These are phyloP conservation scores for Synanthedon formicaeformis DNA, from an alignment of 2,888 invertebrate species.

Conservation along the genomic window DNA sequence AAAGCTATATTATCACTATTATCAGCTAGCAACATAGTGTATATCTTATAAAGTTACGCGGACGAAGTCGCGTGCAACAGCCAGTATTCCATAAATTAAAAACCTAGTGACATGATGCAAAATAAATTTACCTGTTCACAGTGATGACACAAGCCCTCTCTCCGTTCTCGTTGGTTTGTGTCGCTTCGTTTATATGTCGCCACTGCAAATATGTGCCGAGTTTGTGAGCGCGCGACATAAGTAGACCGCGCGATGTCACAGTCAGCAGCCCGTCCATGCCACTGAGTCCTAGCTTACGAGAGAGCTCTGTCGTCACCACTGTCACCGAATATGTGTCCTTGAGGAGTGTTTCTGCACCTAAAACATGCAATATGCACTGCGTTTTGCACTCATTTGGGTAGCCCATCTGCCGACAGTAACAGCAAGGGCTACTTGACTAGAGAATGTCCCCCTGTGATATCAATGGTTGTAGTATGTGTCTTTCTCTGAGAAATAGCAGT, in stretches of 20 bases:
- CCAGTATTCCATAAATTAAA: too few species aligned
- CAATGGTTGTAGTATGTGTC: too few species aligned
- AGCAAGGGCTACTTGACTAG: too few species aligned
- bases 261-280: constrained; percentile 71
- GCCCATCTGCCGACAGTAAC: too few species aligned
- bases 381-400: too few species aligned
- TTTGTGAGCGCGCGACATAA: constrained; percentile 64
- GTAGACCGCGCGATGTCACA: constrained; percentile 65
- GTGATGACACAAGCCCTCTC: constrained; percentile 72
- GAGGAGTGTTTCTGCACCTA: constrained; percentile 58
- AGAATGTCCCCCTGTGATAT: too few species aligned
- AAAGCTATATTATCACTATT: too few species aligned
- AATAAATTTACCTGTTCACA: constrained; percentile 62
- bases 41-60: too few species aligned
- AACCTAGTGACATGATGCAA: constrained; percentile 8
- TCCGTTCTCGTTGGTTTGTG: constrained; percentile 64
- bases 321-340: constrained; percentile 71
- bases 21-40: too few species aligned
- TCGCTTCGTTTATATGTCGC: constrained; percentile 71
- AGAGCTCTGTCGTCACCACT: constrained; percentile 73
- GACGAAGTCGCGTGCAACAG: rapidly evolving
- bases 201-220: constrained; percentile 68
- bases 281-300: constrained; percentile 71
- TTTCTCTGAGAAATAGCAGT: too few species aligned
- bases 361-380: constrained; percentile 12